A percentile compares a stretch with the other conserved stretches of the same genome.
phyloP scores from a whole-genome alignment of 2,888 invertebrate species.

The Eupeodes luniger region DNA sequence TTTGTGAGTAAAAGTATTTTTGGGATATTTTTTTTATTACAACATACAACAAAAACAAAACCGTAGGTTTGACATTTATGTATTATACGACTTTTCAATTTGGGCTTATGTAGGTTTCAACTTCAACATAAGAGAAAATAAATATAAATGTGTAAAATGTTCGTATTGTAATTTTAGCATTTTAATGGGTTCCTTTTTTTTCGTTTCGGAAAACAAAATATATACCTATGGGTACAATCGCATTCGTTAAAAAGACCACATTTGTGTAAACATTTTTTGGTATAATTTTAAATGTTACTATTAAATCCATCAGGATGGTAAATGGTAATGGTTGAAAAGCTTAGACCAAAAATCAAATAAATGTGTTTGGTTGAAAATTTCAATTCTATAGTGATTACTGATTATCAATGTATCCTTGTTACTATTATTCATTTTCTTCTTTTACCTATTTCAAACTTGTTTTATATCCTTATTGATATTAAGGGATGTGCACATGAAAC shows the following conservation, averaged over 20 bases:
- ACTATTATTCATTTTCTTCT: too few relatives aligned
- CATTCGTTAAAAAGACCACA: not conserved
- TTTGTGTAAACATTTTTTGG: conserved; percentile 20
- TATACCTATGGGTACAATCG: too few relatives aligned
- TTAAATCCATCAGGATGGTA: not conserved
- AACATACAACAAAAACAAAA: conserved; percentile 1
- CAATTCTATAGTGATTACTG: too few relatives aligned
- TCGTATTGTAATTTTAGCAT: conserved; percentile 42
- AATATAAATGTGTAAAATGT: conserved; percentile 9
- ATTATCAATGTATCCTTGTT: too few relatives aligned
- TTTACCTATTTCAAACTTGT: too few relatives aligned
- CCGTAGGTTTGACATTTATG: conserved; percentile 32
- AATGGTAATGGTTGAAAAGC: not conserved
- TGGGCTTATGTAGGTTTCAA: not conserved
- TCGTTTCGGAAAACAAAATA: not conserved
- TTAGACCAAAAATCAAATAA: too few relatives aligned
- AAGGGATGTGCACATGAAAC: too few relatives aligned
- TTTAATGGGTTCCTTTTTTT: conserved; percentile 53
- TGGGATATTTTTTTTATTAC: conserved; percentile 30
- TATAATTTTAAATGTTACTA: not conserved
- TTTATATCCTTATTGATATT: too few relatives aligned
- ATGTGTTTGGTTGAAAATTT: too few relatives aligned
- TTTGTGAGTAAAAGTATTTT: conserved; percentile 5
- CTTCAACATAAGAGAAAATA: not conserved
- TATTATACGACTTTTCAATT: conserved; percentile 18